phyloP scores from a whole-genome alignment of 1,140 invertebrate genomes.

The Drosophila erecta region DNA sequence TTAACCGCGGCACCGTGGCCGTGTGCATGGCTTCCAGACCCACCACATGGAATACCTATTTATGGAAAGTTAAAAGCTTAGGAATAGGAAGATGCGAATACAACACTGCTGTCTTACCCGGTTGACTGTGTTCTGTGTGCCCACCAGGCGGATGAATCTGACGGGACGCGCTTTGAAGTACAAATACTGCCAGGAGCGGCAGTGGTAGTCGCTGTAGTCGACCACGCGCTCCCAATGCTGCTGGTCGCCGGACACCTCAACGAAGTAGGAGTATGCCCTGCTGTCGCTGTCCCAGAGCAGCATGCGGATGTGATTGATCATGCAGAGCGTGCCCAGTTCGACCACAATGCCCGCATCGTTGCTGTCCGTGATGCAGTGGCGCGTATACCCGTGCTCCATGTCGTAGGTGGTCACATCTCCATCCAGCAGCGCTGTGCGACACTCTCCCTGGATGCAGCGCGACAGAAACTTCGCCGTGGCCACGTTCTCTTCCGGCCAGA shows the following conservation, averaged over 20 bases:
- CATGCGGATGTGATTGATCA: constrained; percentile 97
- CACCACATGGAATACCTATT: constrained; percentile 95
- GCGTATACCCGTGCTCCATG: constrained; percentile 90
- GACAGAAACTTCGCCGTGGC: constrained; percentile 92
- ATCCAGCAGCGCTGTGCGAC: constrained; percentile 93
- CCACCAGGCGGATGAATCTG: constrained; percentile 95
- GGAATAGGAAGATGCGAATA: too few relatives aligned
- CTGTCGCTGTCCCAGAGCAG: constrained; percentile 97
- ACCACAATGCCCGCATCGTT: constrained; percentile 92
- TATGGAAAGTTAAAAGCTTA: too few relatives aligned
- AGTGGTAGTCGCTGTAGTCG: constrained; percentile 96
- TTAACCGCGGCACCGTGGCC: constrained; percentile 89
- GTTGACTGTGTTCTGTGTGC: constrained; percentile 98
- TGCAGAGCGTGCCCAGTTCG: constrained; percentile 93
- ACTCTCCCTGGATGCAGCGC: constrained; percentile 94
- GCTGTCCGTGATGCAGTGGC: constrained; percentile 94
- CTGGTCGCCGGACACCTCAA: constrained; percentile 98
- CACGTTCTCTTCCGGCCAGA: constrained; percentile 96
- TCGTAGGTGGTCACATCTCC: constrained; percentile 89
- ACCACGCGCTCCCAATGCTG: constrained; percentile 97
- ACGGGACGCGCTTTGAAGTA: constrained; percentile 96
- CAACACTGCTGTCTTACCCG: constrained; percentile 86
- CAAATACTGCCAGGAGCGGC: constrained; percentile 98
- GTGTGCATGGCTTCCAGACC: constrained; percentile 95
- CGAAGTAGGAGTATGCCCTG: constrained; percentile 97